Base-by-base conservation (phyloP, 35 echinoderm and acorn worm species). In the Diadema setosum region DNA sequence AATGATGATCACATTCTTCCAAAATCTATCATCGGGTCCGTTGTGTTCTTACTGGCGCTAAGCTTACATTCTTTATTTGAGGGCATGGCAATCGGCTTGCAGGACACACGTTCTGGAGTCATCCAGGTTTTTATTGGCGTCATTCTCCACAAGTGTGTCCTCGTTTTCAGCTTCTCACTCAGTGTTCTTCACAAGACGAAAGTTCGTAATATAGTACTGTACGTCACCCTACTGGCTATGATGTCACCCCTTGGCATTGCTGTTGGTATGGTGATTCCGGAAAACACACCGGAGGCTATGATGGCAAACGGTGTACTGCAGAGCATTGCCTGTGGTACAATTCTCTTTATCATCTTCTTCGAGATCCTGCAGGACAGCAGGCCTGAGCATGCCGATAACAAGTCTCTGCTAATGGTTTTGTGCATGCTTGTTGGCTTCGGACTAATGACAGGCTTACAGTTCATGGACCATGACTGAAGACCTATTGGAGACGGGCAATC, bases 281-380 rank as follows among this genome's bases (percentile, higher is more conserved):
- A 33, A 21, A 43, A 3, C 23, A 42, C 26, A 0, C 16, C 64
- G 5, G 6, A 67, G 4, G 56, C 25, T 39, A 25, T 23, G 45
- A 4, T 58, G 26, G 45, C 70, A 6, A 88, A 81, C 70, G 86
- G 86, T 17, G 73, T 88, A 3, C 52, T 88, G 46, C 86, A 88
- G 48, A 75, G 86, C n/a, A 40, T 88, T 23, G 70, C 86, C 3
- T 16, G 69, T 2, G 86, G 86, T n/a, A 88, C 86, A 2, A 80
- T 88, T 39, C 45, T 88, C 4, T 88, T 80, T 60, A 39, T 88
- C 25, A 75, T 75, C 29, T 88, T 88, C 73, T 81, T 88, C 46
- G 86, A 88, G 56, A 75, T 88, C 3, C 30, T 88, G 23, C 86
- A 67, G 9, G 5, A 35, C 18, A 18, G 67, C 3, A 40, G 61